Percentiles rank a stretch among this genome's conserved stretches.
phyloP scores from a whole-genome alignment of 2,797 vertebrate genomes.

The Acomys russatus region DNA sequence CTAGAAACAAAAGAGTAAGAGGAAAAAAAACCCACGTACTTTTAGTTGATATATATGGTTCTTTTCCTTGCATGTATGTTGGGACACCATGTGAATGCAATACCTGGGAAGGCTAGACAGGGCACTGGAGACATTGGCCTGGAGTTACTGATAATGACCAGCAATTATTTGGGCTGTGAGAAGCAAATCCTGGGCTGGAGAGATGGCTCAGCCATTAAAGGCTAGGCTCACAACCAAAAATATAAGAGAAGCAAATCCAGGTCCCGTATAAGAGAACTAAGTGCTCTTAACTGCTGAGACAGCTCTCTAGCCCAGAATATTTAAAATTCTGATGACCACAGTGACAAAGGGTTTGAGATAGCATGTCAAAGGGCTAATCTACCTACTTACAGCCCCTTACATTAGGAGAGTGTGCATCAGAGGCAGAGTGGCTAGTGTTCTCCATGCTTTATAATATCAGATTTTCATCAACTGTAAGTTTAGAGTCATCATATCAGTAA shows the following conservation, averaged over 20 bases:
- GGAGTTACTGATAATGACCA: background rate
- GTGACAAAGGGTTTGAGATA: background rate
- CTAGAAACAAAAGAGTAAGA: background rate
- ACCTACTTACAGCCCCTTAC: background rate
- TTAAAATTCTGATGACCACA: background rate
- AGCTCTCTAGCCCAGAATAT: background rate
- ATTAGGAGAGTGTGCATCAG: background rate
- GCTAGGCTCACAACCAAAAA: no score
- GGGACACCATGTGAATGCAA: background rate
- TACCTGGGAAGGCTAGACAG: background rate
- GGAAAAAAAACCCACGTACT: background rate
- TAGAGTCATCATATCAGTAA: background rate
- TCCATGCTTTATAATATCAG: constrained; percentile 4
- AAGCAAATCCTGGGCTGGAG: background rate
- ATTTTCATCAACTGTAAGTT: constrained; percentile 6
- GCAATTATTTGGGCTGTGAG: background rate
- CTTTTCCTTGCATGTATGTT: background rate
- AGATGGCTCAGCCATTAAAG: no score
- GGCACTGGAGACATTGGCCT: background rate
- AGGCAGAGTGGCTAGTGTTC: background rate
- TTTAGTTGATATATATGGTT: background rate
- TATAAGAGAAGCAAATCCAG: background rate
- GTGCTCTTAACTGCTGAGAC: background rate
- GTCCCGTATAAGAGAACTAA: background rate
- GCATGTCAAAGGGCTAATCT: background rate